These are phyloP conservation scores for Sminthopsis crassicaudata DNA, from an alignment of 2,113 vertebrate species.

Conservation along the genomic window DNA sequence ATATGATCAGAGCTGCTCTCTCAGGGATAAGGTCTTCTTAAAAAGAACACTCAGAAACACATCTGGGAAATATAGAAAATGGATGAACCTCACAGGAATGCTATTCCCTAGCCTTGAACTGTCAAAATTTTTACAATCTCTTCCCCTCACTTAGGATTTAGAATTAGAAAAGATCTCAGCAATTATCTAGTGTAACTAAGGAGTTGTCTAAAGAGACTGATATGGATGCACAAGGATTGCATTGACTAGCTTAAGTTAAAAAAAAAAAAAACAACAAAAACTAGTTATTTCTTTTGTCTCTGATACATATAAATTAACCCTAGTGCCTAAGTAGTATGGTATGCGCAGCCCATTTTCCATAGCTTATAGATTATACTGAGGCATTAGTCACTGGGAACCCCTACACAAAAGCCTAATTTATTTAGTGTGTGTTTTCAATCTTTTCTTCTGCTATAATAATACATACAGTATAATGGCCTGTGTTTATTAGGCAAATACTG, in stretches of 20 bases:
- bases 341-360: background rate
- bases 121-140: background rate
- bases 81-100: background rate
- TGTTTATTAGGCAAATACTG: background rate
- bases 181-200: background rate
- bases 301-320: background rate
- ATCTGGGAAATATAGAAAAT: background rate
- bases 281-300: background rate
- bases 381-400: background rate
- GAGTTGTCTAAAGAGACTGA: background rate
- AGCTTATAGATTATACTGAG: background rate
- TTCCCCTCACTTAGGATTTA: background rate
- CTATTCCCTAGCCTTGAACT: background rate
- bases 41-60: background rate
- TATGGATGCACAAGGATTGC: background rate
- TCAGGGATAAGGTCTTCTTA: background rate
- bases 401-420: background rate
- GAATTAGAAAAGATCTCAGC: background rate
- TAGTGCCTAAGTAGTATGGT: background rate
- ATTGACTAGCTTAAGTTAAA: background rate
- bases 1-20: background rate
- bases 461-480: background rate
- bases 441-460: background rate
- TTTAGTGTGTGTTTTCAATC: background rate
- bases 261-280: background rate